Percentiles rank a stretch among this genome's conserved stretches.
These are phyloP conservation scores for Pogonocherus hispidulus DNA, from an alignment of 2,888 invertebrate genomes.

Conservation along the genomic window DNA sequence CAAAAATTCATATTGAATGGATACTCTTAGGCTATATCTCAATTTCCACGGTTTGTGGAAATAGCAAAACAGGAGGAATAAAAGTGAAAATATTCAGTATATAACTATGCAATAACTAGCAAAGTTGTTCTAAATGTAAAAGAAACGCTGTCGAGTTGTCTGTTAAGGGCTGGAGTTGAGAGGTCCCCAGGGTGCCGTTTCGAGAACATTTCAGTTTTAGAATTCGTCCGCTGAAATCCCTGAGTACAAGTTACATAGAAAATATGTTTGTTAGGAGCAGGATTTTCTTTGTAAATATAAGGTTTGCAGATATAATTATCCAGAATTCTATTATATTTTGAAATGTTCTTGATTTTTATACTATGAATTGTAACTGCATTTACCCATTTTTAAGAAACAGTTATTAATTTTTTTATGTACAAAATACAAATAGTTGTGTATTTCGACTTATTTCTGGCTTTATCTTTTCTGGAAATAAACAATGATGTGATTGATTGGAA, in stretches of 20 bases:
- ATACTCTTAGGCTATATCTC: not conserved
- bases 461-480: too few relatives aligned
- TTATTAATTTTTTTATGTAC: too few relatives aligned
- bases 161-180: constrained; percentile 61
- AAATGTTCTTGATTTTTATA: too few relatives aligned
- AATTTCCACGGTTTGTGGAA: not conserved
- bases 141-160: constrained; percentile 60
- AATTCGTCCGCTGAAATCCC: constrained; percentile 44
- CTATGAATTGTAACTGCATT: too few relatives aligned
- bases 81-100: constrained; percentile 42
- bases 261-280: constrained; percentile 37
- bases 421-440: too few relatives aligned
- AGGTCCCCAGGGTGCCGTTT: constrained; percentile 58
- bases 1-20: not conserved
- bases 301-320: not conserved
- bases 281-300: constrained; percentile 19
- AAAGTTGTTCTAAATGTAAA: constrained; percentile 58
- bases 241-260: constrained; percentile 44
- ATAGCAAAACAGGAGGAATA: constrained; percentile 30
- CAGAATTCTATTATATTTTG: too few relatives aligned
- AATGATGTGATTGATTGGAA: too few relatives aligned
- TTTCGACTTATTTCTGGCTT: too few relatives aligned
- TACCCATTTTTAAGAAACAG: too few relatives aligned
- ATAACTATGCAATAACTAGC: constrained; percentile 49
- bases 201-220: constrained; percentile 46